Conservation (phyloP, 2,888 invertebrate genomes). For the Stegana nigrithorax region DNA sequence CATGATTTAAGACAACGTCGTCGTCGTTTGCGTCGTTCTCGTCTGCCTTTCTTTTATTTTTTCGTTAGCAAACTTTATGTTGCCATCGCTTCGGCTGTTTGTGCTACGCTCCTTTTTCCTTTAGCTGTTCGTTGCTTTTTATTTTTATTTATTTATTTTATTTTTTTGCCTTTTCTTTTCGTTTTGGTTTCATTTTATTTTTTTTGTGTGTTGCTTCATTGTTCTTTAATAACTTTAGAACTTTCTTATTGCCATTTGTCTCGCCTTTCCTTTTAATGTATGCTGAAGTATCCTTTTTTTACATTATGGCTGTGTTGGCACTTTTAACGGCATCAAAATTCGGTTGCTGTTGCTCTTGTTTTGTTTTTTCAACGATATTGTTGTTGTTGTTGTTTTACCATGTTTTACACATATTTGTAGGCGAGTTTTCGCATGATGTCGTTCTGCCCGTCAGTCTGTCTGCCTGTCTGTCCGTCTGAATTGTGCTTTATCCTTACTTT, state of each 20-base stretch:
- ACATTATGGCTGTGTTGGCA: slow-evolving; percentile 6
- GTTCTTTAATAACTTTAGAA: slow-evolving; percentile 17
- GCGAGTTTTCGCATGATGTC: too few relatives aligned
- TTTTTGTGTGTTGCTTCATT: slow-evolving; percentile 5
- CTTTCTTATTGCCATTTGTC: slow-evolving; percentile 16
- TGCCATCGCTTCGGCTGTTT: not conserved
- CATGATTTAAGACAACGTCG: slow-evolving; percentile 7
- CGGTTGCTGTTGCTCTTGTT: too few relatives aligned
- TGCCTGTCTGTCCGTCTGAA: not conserved
- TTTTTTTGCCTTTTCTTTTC: not conserved
- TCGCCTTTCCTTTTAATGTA: not conserved
- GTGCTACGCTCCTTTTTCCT: not conserved
- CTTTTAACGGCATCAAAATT: slow-evolving; percentile 9
- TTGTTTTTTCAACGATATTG: too few relatives aligned
- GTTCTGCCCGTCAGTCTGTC: too few relatives aligned
- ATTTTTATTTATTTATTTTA: not conserved
- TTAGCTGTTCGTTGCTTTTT: slow-evolving; percentile 14
- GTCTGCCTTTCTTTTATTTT: not conserved
- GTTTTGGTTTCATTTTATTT: not conserved
- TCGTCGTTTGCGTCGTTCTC: not conserved
- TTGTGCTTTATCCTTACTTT: too few relatives aligned
- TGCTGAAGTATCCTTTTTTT: slow-evolving; percentile 8
- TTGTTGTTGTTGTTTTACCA: too few relatives aligned
- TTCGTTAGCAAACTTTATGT: too few relatives aligned
- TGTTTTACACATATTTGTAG: too few relatives aligned